Conservation (phyloP, 2,113 vertebrate genomes). For the Corythornis vintsioides region DNA sequence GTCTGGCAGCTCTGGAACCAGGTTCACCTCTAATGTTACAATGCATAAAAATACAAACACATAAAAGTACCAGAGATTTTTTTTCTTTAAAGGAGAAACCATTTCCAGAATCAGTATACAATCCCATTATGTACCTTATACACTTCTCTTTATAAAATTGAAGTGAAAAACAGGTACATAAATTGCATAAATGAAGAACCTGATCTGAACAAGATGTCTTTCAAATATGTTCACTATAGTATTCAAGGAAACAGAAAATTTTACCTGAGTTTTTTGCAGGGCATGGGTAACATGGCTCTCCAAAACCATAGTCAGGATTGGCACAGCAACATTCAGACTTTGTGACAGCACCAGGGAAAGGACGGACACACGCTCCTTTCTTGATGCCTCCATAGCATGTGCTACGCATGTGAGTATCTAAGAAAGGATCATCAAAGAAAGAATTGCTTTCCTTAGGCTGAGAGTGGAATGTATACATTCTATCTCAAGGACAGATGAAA, state of each 20-base stretch:
- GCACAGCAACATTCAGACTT: conserved; percentile 84
- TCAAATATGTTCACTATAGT: not conserved
- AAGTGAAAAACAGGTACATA: not conserved
- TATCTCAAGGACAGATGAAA: not conserved
- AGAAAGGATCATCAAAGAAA: not conserved
- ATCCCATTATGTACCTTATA: not conserved
- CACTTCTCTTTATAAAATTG: not conserved
- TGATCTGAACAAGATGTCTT: not conserved
- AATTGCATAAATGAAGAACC: not conserved
- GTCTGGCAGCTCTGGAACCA: not conserved
- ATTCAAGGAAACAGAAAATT: not conserved
- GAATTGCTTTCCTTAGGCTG: not conserved
- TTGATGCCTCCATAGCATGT: conserved; percentile 80
- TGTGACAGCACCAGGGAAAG: conserved; percentile 79
- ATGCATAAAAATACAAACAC: not conserved
- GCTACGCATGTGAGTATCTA: conserved; percentile 81
- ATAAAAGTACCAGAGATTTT: not conserved
- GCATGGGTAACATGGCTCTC: conserved; percentile 78
- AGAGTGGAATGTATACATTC: not conserved
- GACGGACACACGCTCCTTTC: conserved; percentile 72
- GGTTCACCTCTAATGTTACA: not conserved
- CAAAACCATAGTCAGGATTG: conserved; percentile 78
- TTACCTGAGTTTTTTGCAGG: conserved; percentile 78
- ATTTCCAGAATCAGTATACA: not conserved
- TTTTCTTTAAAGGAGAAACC: not conserved